Evolutionary conservation across 2,113 vertebrate genomes (phyloP).

Genomic region (Pelmatolapia mariae): DNA sequence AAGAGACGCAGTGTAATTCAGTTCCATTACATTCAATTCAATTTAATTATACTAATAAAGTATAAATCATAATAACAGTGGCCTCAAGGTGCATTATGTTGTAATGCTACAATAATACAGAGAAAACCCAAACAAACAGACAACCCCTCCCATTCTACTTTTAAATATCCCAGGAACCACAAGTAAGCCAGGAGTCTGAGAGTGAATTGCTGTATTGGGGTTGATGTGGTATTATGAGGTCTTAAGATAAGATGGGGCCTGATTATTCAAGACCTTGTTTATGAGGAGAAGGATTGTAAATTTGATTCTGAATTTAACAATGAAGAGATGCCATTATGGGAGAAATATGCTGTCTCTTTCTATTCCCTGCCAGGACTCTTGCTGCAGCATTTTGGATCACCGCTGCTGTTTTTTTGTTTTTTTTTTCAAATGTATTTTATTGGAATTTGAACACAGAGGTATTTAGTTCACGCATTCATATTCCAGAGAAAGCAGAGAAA

Average conservation of each 20-base stretch:
- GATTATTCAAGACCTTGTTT: neutral
- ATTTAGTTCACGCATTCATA: neutral
- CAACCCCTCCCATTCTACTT: neutral
- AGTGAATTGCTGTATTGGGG: neutral
- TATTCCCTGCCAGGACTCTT: neutral
- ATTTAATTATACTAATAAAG: neutral
- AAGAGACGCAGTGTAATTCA: neutral
- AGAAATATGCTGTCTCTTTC: neutral
- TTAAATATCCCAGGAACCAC: neutral
- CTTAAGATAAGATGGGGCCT: neutral
- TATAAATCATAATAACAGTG: neutral
- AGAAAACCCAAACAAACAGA: neutral
- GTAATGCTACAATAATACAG: neutral
- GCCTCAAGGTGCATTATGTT: neutral
- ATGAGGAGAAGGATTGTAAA: neutral
- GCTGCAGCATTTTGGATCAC: neutral
- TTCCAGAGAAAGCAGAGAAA: neutral
- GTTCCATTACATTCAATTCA: neutral
- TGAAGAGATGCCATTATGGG: neutral
- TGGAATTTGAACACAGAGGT: neutral
- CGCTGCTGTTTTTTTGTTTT: accelerated
- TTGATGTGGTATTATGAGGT: neutral
- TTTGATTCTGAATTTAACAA: neutral
- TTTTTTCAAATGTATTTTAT: neutral
- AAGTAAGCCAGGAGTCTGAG: neutral